Evolutionary conservation across 2,797 vertebrate genomes (phyloP).

Genomic region (Pristis pectinata): DNA sequence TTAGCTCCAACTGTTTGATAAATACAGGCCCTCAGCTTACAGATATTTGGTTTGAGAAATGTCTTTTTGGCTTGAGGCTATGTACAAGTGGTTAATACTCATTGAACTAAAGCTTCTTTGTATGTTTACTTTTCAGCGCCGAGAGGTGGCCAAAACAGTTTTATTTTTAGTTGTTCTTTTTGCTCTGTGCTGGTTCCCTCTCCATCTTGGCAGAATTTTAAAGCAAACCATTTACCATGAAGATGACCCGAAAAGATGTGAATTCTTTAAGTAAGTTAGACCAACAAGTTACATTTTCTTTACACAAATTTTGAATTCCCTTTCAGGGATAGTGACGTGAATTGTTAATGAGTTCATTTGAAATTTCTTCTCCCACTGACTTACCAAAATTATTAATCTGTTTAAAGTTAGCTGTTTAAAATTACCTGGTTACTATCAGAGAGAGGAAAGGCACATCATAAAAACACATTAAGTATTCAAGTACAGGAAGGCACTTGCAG

Average conservation of each 20-base stretch:
- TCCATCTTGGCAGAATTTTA: constrained; percentile 85
- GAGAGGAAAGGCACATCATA: background rate
- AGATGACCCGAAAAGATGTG: constrained; percentile 69
- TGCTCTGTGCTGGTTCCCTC: constrained; percentile 94
- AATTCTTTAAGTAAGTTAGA: constrained; percentile 68
- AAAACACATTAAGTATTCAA: background rate
- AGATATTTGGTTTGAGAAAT: background rate
- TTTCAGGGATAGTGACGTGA: background rate
- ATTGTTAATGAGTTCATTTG: background rate
- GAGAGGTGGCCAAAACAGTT: constrained; percentile 94
- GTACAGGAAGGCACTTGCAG: background rate
- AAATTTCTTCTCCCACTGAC: background rate
- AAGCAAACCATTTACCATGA: constrained; percentile 71
- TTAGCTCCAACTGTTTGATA: background rate
- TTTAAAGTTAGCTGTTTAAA: background rate
- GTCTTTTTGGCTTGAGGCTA: background rate
- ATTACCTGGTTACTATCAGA: background rate
- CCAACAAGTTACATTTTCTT: background rate
- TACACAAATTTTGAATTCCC: background rate
- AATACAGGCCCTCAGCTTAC: background rate
- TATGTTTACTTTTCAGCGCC: constrained; percentile 63
- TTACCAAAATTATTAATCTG: background rate
- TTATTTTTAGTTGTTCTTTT: constrained; percentile 96
- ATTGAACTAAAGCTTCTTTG: background rate
- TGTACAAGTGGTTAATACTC: background rate